These are phyloP conservation scores for Cyclargus thomasi DNA, from an alignment of 1,140 invertebrate species.

Conservation along the genomic window DNA sequence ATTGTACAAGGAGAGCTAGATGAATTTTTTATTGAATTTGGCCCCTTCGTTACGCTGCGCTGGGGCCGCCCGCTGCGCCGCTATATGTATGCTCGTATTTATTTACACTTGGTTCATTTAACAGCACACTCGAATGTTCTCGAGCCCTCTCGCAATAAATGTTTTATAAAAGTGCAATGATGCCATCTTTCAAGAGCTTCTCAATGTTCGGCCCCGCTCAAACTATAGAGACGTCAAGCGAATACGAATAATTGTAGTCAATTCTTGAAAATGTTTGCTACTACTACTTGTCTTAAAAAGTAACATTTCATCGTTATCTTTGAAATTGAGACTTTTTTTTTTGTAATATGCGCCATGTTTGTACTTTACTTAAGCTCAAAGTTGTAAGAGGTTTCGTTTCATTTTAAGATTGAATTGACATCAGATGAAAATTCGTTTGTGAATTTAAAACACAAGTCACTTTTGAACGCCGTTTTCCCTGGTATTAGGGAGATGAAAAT, in stretches of 20 bases:
- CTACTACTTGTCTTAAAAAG: neutral
- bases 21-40: constrained; percentile 49
- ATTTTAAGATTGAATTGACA: no score
- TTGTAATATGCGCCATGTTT: no score
- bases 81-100: constrained; percentile 67
- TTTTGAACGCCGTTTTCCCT: neutral
- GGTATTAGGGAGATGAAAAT: constrained; percentile 26
- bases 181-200: neutral
- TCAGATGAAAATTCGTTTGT: neutral
- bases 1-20: constrained; percentile 11
- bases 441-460: neutral
- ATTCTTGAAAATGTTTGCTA: neutral
- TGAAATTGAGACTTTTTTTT: no score
- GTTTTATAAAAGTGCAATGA: constrained; percentile 25
- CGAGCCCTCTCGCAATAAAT: constrained; percentile 37
- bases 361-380: no score
- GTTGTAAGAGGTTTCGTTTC: no score
- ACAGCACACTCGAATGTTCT: constrained; percentile 53
- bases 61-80: constrained; percentile 50
- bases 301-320: no score
- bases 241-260: neutral
- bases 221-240: neutral
- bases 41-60: constrained; percentile 44
- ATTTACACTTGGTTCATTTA: constrained; percentile 72
- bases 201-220: neutral